Evolutionary conservation across 2,888 invertebrate genomes (phyloP), one percentile per base, ranked within the genome.

Genomic region (Seladonia tumulorum): DNA sequence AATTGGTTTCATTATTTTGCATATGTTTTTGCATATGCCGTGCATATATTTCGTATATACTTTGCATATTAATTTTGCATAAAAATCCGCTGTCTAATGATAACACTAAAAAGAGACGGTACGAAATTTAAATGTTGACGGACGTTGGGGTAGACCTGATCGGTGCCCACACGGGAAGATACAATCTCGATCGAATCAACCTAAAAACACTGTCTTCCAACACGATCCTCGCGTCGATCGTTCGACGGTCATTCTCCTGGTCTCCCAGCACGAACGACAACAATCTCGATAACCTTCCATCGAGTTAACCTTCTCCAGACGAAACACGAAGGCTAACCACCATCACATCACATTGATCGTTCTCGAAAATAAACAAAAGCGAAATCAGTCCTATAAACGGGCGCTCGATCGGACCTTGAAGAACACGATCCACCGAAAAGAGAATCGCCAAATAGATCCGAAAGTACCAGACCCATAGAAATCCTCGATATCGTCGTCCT

Each of bases 241-340:
- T 63, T 63, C 35, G 66, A 22, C 22, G 35, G 18, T 68, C 35
- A 22, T 68, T 68, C 35, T 22, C 35, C 35, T 22, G 35, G 68
- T 39, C 39, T 39, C 68, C 68, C 35, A 39, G 68, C 68, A 39
- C 68, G 35, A 68, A 25, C 5, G 29, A 25, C 63, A 16, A 63
- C 47, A 35, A 70, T 25, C 47, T 72, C n/a, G 53, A 42, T 5
- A 18, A 76, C 76, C 42, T n/a, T 22, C 18, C 45, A 45, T 25
- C 63, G 71, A n/a, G 29, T 22, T 35, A 70, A 70, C 45, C 25
- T 72, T 49, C 81, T 71, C 71, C 29, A 70, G n/a, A 25, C n/a
- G n/a, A n/a, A 63, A 14, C n/a, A 0, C 71, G 77, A 76, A 76
- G 81, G 81, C 39, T 53, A 45, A 70, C 70, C 70, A 35, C 39